Base-by-base conservation (phyloP, 2,113 vertebrate species). In the Silurus meridionalis region DNA sequence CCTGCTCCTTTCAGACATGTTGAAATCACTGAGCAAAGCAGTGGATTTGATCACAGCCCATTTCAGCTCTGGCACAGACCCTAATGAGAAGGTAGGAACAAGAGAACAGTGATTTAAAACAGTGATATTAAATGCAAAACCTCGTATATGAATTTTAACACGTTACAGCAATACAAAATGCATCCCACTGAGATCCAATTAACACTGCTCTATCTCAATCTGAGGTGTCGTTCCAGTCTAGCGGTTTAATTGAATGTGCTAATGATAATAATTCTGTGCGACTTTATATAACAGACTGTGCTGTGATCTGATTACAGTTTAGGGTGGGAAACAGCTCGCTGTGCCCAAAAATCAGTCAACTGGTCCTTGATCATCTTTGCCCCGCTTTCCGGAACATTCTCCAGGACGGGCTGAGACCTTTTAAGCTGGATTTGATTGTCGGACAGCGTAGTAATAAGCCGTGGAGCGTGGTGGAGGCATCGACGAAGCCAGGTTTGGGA, bases 41-140 rank as follows among this genome's bases (percentile, higher is more conserved):
- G 97, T 99, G 90, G 97, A 99, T 92, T 92, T 98, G 84, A 98
- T 99, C 50, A 96, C 97, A 92, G 96, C 96, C 88, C 96, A 99
- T 92, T 99, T 99, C 92, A 96, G 97, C 88, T 97, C 96, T 87
- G 97, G 96, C 92, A 95, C 96, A 89, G 97, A 99, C 82, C 96
- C 96, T 53, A 96, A 96, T 5, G 96, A 97, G 87, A 99, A 99
- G 97, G 98, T 99, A 95, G 3, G 50, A 84, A 82, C 0, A 61
- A 75, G 3, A 85, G 57, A 19, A 57, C 50, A 17, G 23, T 52
- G 61, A 64, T n/a, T 64, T 13, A 23, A 60, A 14, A 48, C 28
- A 48, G 57, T 3, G 63, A 23, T 60, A 52, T 75, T 13, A 2
- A 37, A 77, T n/a, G 14, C 17, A 53, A 74, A 74, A 78, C 53